Conservation (phyloP, 2,113 vertebrate genomes). For the Gymnobelideus leadbeateri region DNA sequence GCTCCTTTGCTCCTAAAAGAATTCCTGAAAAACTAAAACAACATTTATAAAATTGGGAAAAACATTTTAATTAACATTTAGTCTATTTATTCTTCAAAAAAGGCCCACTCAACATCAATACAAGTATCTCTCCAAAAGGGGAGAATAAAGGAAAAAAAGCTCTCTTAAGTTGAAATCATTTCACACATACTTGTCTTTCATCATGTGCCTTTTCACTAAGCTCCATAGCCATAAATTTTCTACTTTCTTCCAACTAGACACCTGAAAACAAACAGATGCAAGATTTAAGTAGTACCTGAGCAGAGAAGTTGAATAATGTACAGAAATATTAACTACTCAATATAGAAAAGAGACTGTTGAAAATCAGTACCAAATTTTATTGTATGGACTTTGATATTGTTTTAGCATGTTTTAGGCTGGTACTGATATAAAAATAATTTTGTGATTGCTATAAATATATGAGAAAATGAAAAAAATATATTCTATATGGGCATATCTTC, state of each 20-base stretch:
- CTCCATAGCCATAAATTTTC: slow-evolving; percentile 12
- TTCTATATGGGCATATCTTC: not conserved
- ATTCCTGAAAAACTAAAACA: slow-evolving; percentile 6
- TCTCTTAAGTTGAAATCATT: slow-evolving; percentile 50
- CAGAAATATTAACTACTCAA: slow-evolving; percentile 41
- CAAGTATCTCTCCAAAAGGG: slow-evolving; percentile 33
- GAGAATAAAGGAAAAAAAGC: not conserved
- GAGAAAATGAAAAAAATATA: not conserved
- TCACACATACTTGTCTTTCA: slow-evolving; percentile 45
- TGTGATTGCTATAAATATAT: not conserved
- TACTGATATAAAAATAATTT: not conserved
- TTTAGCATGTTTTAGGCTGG: not conserved
- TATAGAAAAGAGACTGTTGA: slow-evolving; percentile 23
- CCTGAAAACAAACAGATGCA: slow-evolving; percentile 66
- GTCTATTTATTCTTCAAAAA: slow-evolving; percentile 26
- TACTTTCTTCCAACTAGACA: slow-evolving; percentile 53
- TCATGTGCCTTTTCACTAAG: slow-evolving; percentile 42
- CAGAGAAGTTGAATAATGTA: slow-evolving; percentile 56
- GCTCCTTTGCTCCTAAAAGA: not conserved
- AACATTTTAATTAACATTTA: not conserved
- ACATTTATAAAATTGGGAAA: slow-evolving; percentile 40
- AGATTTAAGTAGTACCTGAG: slow-evolving; percentile 60
- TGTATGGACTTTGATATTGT: not conserved
- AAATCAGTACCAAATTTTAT: not conserved
- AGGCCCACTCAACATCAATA: slow-evolving; percentile 56